Conservation (phyloP, 2,888 invertebrate genomes). For the Acronicta alni region DNA sequence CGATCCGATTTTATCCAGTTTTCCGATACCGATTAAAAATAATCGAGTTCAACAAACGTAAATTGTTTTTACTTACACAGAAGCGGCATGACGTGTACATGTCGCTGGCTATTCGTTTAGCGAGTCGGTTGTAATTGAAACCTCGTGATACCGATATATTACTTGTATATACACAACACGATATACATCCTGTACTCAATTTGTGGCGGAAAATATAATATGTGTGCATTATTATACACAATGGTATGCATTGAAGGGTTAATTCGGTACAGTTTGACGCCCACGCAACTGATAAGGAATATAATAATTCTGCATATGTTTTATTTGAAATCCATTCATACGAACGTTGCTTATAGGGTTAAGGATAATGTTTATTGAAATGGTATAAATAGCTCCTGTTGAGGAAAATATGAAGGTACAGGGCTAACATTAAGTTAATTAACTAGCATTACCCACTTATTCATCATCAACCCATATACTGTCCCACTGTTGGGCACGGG, state of each 20-base stretch:
- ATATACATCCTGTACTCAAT: conserved; percentile 50
- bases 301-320: conserved; percentile 6
- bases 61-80: conserved; percentile 48
- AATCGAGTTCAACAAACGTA: conserved; percentile 47
- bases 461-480: too few species aligned
- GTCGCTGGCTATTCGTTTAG: conserved; percentile 72
- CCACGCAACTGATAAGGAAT: conserved; percentile 35
- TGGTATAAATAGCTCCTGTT: neutral
- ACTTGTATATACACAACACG: conserved; percentile 49
- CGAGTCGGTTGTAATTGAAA: conserved; percentile 81
- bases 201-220: conserved; percentile 46
- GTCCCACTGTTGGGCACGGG: too few species aligned
- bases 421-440: too few species aligned
- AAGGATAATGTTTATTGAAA: conserved; percentile 3
- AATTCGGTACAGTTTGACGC: conserved; percentile 28
- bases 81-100: conserved; percentile 60
- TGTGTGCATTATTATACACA: conserved; percentile 43
- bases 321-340: conserved; percentile 5
- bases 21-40: conserved; percentile 12
- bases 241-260: conserved; percentile 12
- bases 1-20: too few species aligned
- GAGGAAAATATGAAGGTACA: neutral
- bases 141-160: conserved; percentile 81
- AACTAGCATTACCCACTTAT: too few species aligned
- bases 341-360: neutral